Base-by-base conservation (phyloP, 1,140 invertebrate species). In the Listronotus oregonensis region DNA sequence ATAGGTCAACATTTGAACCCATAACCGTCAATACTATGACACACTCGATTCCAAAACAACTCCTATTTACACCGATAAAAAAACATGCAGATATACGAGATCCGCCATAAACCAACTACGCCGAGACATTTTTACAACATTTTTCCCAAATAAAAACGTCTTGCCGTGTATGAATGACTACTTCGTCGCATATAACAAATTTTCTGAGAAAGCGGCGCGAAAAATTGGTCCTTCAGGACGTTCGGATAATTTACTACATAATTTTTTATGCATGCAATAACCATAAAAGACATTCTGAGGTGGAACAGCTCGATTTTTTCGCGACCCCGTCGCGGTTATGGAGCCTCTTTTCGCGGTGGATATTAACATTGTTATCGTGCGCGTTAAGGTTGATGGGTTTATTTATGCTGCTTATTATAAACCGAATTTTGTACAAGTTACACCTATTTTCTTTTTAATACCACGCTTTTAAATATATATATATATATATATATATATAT, bases 191-290 rank as follows among this genome's bases (percentile, higher is more conserved):
- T 64, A 64, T 56, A 64, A 64, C 61, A 64, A 64, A 64, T 64
- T 64, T 56, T 56, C 61, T 49, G 49, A 55, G 51, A 63, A 63
- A 52, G 50, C 50, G 51, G 46, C 47, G 50, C 43, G 61, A 52
- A 54, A 64, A 55, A 63, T 63, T 63, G 49, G 49, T 40, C 60
- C 60, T 44, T 32, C 49, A 44, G 51, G 50, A 44, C 49, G 37
- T 27, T 37, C 39, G 49, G 51, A 64, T 64, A 64, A 64, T 64
- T 64, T 64, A 64, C 51, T 47, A 50, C 61, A 49, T 64, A 64
- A 64, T 64, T 64, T 64, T 64, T 64, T 64, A 64, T 64, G 61
- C 51, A 64, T 49, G 60, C 47, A 51, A 63, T 63, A 54, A 63
- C 60, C 52, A 46, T 64, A 64, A 64, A 64, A 55, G 61, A 56